Conservation (phyloP, 1,140 invertebrate species). For the Drosophila athabasca region DNA sequence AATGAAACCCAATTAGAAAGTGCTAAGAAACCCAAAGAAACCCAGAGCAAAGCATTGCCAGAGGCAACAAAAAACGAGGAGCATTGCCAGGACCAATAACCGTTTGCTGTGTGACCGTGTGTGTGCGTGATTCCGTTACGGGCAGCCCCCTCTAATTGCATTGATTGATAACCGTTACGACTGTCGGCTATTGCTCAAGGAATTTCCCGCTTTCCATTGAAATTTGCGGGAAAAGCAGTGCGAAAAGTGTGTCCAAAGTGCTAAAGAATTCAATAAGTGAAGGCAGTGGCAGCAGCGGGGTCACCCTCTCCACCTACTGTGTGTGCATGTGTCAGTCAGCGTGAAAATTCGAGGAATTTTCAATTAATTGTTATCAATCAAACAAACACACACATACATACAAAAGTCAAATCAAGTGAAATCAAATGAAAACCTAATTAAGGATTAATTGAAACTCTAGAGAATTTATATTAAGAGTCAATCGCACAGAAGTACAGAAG, state of each 20-base stretch:
- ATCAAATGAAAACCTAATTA: constrained; percentile 26
- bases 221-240: constrained; percentile 5
- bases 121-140: background rate
- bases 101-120: constrained; percentile 5
- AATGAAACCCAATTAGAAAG: constrained; percentile 9
- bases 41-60: too few relatives aligned
- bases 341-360: constrained; percentile 41
- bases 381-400: constrained; percentile 19
- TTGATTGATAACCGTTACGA: constrained; percentile 50
- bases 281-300: constrained; percentile 2
- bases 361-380: constrained; percentile 58
- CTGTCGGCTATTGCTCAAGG: constrained; percentile 19
- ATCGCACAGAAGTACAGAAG: too few relatives aligned
- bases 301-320: too few relatives aligned
- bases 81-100: too few relatives aligned
- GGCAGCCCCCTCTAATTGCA: constrained; percentile 19
- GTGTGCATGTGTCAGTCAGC: constrained; percentile 5
- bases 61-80: too few relatives aligned
- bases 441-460: constrained; percentile 54
- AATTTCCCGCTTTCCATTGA: constrained; percentile 37
- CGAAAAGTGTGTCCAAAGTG: constrained; percentile 61
- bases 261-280: constrained; percentile 32
- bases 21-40: constrained; percentile 1
- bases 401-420: background rate
- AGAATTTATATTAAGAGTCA: background rate